Evolutionary conservation across 2,113 vertebrate species (phyloP), one percentile per base, ranked within the genome.

Genomic region (Carlito syrichta): DNA sequence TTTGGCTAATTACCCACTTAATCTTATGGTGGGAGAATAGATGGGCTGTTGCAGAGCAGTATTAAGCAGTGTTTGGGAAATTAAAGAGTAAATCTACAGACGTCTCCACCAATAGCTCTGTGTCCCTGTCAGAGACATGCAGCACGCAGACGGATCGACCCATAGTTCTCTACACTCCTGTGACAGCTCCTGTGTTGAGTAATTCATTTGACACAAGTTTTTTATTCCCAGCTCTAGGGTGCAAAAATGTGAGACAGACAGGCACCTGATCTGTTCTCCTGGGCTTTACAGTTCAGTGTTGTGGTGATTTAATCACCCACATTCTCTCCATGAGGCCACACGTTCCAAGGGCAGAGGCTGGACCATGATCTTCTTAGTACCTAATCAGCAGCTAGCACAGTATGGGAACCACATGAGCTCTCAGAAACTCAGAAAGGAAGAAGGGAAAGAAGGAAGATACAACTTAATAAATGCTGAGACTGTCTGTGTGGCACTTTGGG

Each of bases 221-320:
- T 60, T 9, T 73, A 19, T 20, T 0, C 8, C 58, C 0, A 7
- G 5, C 38, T 30, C 79, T 23, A 6, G 22, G 79, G 5, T 23
- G 2, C 25, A 35, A 30, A n/a, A 2, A 7, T 1, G 35, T n/a
- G 45, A 54, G n/a, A n/a, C 62, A 13, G 54, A 0, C 3, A 8
- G 48, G n/a, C 5, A 2, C n/a, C n/a, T 27, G 2, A 2, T n/a
- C 14, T 48, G 58, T 22, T 45, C 1, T 1, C 43, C 1, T 4
- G 3, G 17, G 22, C 0, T 10, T 20, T 8, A 35, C 13, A 6
- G n/a, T 23, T 58, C 43, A 8, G 22, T 9, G 48, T 2, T 4
- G 19, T 3, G 0, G 54, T 5, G 35, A 23, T 9, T 5, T n/a
- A 1, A 5, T 10, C 0, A 50, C 16, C 50, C 2, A 0, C 2